Evolutionary conservation across 2,113 vertebrate genomes (phyloP), one percentile per base, ranked within the genome.

Genomic region (Agelaius tricolor): DNA sequence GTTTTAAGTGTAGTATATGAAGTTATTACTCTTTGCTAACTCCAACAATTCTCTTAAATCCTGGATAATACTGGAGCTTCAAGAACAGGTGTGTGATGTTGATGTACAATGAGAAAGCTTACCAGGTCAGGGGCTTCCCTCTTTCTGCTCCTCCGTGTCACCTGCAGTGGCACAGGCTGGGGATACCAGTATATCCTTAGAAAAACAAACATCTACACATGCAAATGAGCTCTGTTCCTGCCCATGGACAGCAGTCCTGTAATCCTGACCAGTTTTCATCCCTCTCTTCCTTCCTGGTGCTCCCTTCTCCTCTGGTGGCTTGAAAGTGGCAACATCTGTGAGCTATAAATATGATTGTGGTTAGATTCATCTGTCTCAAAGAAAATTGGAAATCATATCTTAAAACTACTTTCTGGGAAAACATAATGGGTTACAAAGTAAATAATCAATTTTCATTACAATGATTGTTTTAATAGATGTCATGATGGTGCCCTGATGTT

Each of bases 371-470:
- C 58, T 66, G 31, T 43, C 82, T 93, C 49, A 81, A 96, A 93
- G 67, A 89, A 91, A 90, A 94, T 15, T 61, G 59, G 77, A 71
- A 79, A 75, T 81, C 71, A 47, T 51, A 74, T 65, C 55, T 17
- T 27, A 72, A 79, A 93, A 72, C 79, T 69, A 37, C 87, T 90
- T 84, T 89, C 69, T 93, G 68, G 57, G 67, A 92, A 94, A 80
- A 24, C n/a, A 89, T 87, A 94, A 87, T 41, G 47, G 59, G 58
- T 90, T 91, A 66, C 33, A 84, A 94, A 92, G 47, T 66, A 93
- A 95, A 94, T 84, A 89, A 85, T 94, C 51, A 47, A 65, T 91
- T 89, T 93, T 86, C 13, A 83, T 94, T 76, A 57, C 39, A 55
- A 31, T 77, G 28, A 65, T 67, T 62, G n/a, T 87, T 96, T 93